Percentiles rank a stretch among this genome's conserved stretches.
Conservation (phyloP, 2,113 vertebrate species). For the Archilochus colubris region DNA sequence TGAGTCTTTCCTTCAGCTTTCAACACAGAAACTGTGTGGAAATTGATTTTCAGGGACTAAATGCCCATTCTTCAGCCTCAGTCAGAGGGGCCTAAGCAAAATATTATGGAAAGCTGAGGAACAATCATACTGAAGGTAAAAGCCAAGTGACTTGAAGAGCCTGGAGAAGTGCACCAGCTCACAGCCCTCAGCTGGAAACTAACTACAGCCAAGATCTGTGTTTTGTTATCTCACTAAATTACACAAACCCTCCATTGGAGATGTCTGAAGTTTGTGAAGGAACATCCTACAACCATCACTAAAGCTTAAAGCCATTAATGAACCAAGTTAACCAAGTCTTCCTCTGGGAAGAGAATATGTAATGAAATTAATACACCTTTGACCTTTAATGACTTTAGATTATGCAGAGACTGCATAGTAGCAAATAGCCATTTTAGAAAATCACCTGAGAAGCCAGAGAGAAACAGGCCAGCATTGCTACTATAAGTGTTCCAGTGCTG, state of each 20-base stretch:
- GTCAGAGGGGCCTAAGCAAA: neutral
- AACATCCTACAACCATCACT: neutral
- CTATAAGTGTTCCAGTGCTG: neutral
- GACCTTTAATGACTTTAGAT: slow-evolving; percentile 28
- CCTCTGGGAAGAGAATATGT: neutral
- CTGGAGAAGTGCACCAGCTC: neutral
- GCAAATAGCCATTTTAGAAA: neutral
- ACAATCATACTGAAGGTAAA: neutral
- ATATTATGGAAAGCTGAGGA: neutral
- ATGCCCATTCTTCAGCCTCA: accelerated
- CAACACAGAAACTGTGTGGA: neutral
- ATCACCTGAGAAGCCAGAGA: neutral
- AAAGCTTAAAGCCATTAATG: slow-evolving; percentile 25
- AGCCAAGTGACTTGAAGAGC: neutral
- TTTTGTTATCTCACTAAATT: neutral
- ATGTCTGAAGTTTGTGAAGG: neutral
- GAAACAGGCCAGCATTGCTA: neutral
- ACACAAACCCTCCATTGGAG: neutral
- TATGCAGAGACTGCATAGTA: neutral
- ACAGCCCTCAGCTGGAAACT: neutral
- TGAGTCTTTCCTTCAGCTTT: neutral
- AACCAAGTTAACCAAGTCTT: neutral
- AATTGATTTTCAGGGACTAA: neutral
- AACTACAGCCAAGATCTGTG: neutral
- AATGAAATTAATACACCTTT: neutral